Evolutionary conservation across 2,888 invertebrate species (phyloP), one percentile per base, ranked within the genome.

Genomic region (Heteromurus nitidus): DNA sequence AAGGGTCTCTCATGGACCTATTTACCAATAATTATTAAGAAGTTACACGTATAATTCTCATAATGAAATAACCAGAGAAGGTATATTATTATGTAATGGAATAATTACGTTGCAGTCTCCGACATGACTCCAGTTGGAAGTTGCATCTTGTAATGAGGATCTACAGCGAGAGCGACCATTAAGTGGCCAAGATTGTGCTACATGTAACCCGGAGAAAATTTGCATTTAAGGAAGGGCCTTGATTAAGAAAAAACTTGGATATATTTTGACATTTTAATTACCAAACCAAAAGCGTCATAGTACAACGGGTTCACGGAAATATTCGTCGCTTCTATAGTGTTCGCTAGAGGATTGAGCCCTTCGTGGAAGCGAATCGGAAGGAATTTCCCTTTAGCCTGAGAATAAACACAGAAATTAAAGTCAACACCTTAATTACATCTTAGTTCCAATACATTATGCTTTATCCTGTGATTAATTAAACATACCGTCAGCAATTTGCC

Each of bases 1-100:
- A 90, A 0, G 96, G 95, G 89, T 96, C 96, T 28, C 69, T 91
- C 95, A 96, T 95, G 0, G 95, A n/a, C n/a, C n/a, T n/a, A n/a
- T n/a, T 94, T 0, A 95, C 95, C 0, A 95, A 92, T n/a, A n/a
- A n/a, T n/a, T n/a, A n/a, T n/a, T n/a, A n/a, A n/a, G n/a, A n/a
- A n/a, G n/a, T n/a, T n/a, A n/a, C n/a, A n/a, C n/a, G n/a, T n/a
- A n/a, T n/a, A n/a, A n/a, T n/a, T n/a, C n/a, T n/a, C n/a, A n/a
- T n/a, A n/a, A n/a, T n/a, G n/a, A n/a, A n/a, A n/a, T n/a, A n/a
- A n/a, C n/a, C n/a, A n/a, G n/a, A n/a, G n/a, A n/a, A n/a, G n/a
- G n/a, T n/a, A n/a, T n/a, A n/a, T n/a, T n/a, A n/a, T n/a, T n/a
- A n/a, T n/a, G n/a, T n/a, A n/a, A n/a, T n/a, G n/a, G n/a, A n/a